A percentile compares a stretch with the other conserved stretches of the same genome.
Conservation (phyloP, 2,797 vertebrate genomes). For the Scomberomorus guttatus region DNA sequence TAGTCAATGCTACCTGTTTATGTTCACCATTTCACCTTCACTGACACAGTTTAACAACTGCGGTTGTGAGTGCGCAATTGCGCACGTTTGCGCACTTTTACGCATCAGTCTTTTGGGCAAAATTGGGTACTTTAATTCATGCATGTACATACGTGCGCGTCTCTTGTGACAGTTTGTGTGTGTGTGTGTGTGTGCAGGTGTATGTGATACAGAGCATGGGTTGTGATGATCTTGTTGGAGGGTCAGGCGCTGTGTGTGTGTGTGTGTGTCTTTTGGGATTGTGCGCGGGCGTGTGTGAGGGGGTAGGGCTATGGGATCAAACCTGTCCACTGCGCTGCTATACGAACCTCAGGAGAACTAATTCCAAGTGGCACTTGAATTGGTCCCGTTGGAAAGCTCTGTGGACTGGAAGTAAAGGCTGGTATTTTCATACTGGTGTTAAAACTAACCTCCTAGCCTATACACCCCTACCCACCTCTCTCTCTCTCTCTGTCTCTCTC, state of each 20-base stretch:
- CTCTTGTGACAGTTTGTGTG: slow-evolving; percentile 5
- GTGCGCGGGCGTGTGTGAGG: slow-evolving; percentile 34
- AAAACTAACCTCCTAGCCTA: slow-evolving; percentile 78
- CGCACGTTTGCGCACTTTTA: slow-evolving; percentile 43
- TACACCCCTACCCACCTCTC: slow-evolving; percentile 24
- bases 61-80: slow-evolving; percentile 15
- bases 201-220: slow-evolving; percentile 36
- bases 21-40: slow-evolving; percentile 31
- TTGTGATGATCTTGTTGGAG: slow-evolving; percentile 63
- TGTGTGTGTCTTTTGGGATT: neutral
- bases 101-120: slow-evolving; percentile 17
- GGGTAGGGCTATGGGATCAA: slow-evolving; percentile 82
- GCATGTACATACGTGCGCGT: slow-evolving; percentile 6
- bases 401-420: slow-evolving; percentile 89
- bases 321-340: slow-evolving; percentile 88
- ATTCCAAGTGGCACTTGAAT: slow-evolving; percentile 93
- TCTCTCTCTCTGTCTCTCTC: neutral
- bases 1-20: slow-evolving; percentile 31
- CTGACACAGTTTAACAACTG: slow-evolving; percentile 4
- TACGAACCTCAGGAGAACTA: slow-evolving; percentile 86
- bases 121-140: neutral
- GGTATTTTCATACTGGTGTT: slow-evolving; percentile 88
- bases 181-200: slow-evolving; percentile 41
- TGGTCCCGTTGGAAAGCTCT: slow-evolving; percentile 89
- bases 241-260: slow-evolving; percentile 41